Evolutionary conservation across 2,888 invertebrate species (phyloP).

Genomic region (Agriopis aurantiaria): DNA sequence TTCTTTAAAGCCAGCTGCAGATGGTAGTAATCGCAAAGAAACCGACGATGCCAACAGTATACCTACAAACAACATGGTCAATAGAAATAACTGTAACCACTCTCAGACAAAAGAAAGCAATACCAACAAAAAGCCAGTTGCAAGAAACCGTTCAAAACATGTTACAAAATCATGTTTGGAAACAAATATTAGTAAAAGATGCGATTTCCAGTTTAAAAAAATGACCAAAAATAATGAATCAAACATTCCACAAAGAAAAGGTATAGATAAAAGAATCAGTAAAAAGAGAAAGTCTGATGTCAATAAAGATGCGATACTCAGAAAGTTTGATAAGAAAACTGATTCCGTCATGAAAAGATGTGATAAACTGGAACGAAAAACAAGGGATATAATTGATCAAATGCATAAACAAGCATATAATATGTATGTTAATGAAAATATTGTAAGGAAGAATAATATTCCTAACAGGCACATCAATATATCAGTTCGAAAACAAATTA

Average conservation of each 20-base stretch:
- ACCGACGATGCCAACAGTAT: conserved; percentile 19
- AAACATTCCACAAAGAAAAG: conserved; percentile 10
- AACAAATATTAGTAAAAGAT: conserved; percentile 4
- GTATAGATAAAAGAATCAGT: conserved; percentile 20
- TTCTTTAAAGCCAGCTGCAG: conserved; percentile 19
- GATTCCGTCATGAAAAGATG: conserved; percentile 51
- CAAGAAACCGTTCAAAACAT: background rate
- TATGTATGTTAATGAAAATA: conserved; percentile 45
- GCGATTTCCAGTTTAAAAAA: conserved; percentile 7
- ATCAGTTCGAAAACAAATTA: conserved; percentile 44
- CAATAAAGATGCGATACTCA: conserved; percentile 38
- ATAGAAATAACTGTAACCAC: conserved; percentile 10
- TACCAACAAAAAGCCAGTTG: background rate
- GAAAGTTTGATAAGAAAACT: conserved; percentile 50
- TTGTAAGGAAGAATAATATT: conserved; percentile 42
- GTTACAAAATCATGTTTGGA: background rate
- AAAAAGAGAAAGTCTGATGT: conserved; percentile 18
- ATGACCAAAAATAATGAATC: background rate
- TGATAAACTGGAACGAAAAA: conserved; percentile 46
- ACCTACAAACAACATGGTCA: background rate
- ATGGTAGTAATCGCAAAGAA: conserved; percentile 22
- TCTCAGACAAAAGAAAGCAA: conserved; percentile 3
- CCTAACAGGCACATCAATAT: conserved; percentile 44
- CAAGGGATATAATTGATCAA: conserved; percentile 36
- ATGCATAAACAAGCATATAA: conserved; percentile 40